These are phyloP conservation scores for Drosophila asahinai DNA, from an alignment of 1,140 invertebrate genomes.

Conservation along the genomic window DNA sequence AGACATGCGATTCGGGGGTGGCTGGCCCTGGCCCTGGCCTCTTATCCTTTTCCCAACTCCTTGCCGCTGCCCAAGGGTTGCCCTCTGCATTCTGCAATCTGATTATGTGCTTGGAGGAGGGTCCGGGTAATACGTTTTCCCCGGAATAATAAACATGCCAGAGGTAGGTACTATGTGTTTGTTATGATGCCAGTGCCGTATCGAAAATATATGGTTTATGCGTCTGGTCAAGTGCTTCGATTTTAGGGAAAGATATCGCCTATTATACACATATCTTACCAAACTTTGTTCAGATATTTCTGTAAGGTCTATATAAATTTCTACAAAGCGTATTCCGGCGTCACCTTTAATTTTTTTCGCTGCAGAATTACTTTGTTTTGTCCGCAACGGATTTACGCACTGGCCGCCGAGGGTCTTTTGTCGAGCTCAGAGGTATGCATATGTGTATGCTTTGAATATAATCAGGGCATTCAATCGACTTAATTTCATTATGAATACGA, in stretches of 20 bases:
- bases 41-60: constrained; percentile 17
- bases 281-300: neutral
- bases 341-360: constrained; percentile 4
- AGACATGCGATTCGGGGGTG: constrained; percentile 66
- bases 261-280: neutral
- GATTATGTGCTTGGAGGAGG: constrained; percentile 60
- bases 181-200: constrained; percentile 22
- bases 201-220: constrained; percentile 17
- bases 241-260: neutral
- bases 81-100: constrained; percentile 65
- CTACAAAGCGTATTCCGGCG: constrained; percentile 12
- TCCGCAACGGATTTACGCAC: constrained; percentile 45
- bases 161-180: constrained; percentile 36
- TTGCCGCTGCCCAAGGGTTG: constrained; percentile 50
- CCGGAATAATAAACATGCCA: constrained; percentile 55
- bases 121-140: constrained; percentile 64
- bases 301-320: neutral
- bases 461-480: constrained; percentile 74
- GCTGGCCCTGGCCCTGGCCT: constrained; percentile 8
- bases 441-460: constrained; percentile 58
- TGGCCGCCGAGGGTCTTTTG: constrained; percentile 23
- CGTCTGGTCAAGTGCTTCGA: neutral
- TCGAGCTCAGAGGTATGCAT: constrained; percentile 32
- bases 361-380: constrained; percentile 2
- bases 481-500: constrained; percentile 73